Evolutionary conservation across 35 echinoderm and acorn worm species (phyloP), one percentile per base, ranked within the genome.

Genomic region (Anneissia japonica): DNA sequence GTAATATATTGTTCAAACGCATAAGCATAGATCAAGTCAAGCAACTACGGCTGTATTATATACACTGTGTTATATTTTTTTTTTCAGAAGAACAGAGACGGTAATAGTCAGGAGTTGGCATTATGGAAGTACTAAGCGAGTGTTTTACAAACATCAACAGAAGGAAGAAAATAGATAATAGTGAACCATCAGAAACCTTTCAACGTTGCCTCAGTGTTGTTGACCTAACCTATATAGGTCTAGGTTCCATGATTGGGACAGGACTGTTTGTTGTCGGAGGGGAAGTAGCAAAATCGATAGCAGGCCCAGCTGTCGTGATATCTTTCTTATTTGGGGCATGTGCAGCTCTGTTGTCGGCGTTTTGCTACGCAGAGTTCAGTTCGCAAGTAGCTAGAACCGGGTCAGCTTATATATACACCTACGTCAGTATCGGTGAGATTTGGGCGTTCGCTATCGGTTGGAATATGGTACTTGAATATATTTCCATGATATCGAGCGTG

Each of bases 211-310:
- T 97, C 17, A 79, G 85, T 0, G 84, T 82, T 16, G 26, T 90
- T 7, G 92, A 93, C 72, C 77, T 97, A 23, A 72, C 87, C 10
- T 89, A 93, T 4, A 88, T 97, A 13, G 92, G 91, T 0, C 76
- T 93, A 29, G 95, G 95, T 31, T 89, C 90, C 43, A 97, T 91
- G 17, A 37, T 97, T 0, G 95, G 91, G 10, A 86, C 92, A 12
- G 95, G 95, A 6, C 78, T 93, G 72, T 97, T 91, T 34, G 91
- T 97, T 46, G 88, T 97, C 32, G 93, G 85, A 1, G 95, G 95
- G 23, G 74, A 90, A 23, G 85, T 97, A 26, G 89, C 91, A 3
- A 97, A 97, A 38, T 40, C 84, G 23, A 81, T 82, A 3, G 91
- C 95, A 16, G 95, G 95, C 13, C 95, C 95, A 23, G 91, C 85